Evolutionary conservation across 2,113 vertebrate species (phyloP).

Genomic region (Marmota flaviventris): DNA sequence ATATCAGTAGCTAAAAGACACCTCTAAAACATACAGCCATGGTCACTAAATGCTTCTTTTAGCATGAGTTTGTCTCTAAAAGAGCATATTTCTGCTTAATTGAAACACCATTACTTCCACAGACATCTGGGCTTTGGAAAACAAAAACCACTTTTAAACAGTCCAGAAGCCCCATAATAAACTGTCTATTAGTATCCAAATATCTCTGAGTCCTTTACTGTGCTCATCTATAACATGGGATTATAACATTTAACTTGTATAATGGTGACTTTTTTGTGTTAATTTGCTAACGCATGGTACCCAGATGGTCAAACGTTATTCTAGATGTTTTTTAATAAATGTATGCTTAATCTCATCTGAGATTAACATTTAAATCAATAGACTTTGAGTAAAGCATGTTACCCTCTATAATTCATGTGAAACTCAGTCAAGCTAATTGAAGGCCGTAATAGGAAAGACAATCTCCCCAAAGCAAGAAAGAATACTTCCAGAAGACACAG

Average conservation of each 20-base stretch:
- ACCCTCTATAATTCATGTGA: background rate
- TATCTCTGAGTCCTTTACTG: background rate
- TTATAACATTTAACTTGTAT: constrained; percentile 24
- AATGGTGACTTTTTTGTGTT: background rate
- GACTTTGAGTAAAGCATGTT: background rate
- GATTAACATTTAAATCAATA: background rate
- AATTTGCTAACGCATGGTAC: background rate
- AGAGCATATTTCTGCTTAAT: background rate
- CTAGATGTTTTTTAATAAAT: background rate
- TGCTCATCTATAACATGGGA: background rate
- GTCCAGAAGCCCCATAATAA: background rate
- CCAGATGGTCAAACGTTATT: background rate
- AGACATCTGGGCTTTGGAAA: background rate
- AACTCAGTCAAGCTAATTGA: background rate
- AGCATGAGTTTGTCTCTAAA: background rate
- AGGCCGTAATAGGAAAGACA: background rate
- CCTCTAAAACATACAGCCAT: background rate
- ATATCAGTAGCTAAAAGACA: constrained; percentile 7
- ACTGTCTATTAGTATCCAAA: background rate
- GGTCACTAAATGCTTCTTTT: constrained; percentile 8
- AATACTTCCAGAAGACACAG: background rate
- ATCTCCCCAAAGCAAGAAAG: background rate
- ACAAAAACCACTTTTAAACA: background rate
- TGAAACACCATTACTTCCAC: constrained; percentile 23
- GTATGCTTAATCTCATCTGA: background rate